Base-by-base conservation (phyloP, 2,888 invertebrate genomes). In the Eupelmus urozonus region DNA sequence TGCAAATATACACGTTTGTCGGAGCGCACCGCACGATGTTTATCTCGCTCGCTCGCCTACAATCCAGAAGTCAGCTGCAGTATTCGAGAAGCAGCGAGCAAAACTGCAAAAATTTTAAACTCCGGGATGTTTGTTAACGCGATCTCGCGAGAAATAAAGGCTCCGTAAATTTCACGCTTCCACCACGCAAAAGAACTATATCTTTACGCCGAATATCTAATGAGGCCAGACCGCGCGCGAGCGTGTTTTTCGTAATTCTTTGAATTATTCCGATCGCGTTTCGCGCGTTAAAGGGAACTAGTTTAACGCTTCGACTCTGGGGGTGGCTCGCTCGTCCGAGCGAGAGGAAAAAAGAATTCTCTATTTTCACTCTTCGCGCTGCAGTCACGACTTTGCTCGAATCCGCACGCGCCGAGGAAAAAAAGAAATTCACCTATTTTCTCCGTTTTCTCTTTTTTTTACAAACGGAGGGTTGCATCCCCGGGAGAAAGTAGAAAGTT, bases 181-280 rank as follows among this genome's bases (percentile, higher is more conserved):
- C 69, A 78, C 79, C 80, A 72, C 83, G 82, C 83, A 83, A 1
- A 81, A 81, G 82, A 87, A 85, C 85, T 77, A 60, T 87, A 85
- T 87, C 86, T 87, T 86, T 85, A 85, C 83, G 83, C 85, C 85
- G 85, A 84, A 86, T 86, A 86, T 85, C 86, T 87, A 88, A 89
- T 86, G 88, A 89, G 87, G 84, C 85, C 88, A 86, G 87, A 89
- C 89, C 89, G 85, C 89, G 85, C 83, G 82, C 86, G 83, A 85
- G 86, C 87, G 88, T 87, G 88, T 87, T 85, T 88, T 87, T 88
- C 53, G 87, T 88, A 89, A 89, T 89, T 88, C 85, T 83, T 84
- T 85, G 86, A 87, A 87, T 88, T 89, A 89, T 89, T 89, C 86
- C 85, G 85, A 86, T 89, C 86, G 87, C 88, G 88, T 88, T 80